Evolutionary conservation across 2,113 vertebrate genomes (phyloP).

Genomic region (Hystrix cristata): DNA sequence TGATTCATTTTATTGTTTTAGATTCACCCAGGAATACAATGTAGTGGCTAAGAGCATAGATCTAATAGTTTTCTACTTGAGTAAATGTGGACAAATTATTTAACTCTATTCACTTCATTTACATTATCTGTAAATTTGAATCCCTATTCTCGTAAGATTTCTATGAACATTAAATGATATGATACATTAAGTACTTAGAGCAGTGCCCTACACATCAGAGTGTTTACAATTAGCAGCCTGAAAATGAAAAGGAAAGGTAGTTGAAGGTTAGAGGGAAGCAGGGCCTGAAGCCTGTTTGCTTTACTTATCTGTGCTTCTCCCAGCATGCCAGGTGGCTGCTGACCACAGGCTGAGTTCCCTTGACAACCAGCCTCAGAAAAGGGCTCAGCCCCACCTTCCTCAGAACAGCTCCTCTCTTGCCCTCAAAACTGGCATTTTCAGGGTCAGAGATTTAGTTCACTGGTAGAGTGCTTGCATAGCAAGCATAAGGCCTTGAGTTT

Average conservation of each 20-base stretch:
- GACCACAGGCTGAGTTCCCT: slow-evolving; percentile 69
- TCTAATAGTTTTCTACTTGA: slow-evolving; percentile 46
- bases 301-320: slow-evolving; percentile 58
- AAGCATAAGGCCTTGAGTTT: too few species aligned
- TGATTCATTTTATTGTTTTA: not conserved
- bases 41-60: not conserved
- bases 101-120: slow-evolving; percentile 50
- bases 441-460: too few species aligned
- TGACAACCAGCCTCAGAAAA: slow-evolving; percentile 70
- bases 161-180: slow-evolving; percentile 42
- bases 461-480: too few species aligned
- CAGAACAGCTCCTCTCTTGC: not conserved
- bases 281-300: slow-evolving; percentile 51
- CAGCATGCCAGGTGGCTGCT: slow-evolving; percentile 50
- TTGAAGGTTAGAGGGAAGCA: not conserved
- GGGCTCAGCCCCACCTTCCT: slow-evolving; percentile 56
- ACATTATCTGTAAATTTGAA: not conserved
- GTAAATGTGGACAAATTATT: slow-evolving; percentile 45
- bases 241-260: not conserved
- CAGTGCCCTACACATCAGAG: not conserved
- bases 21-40: not conserved
- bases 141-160: slow-evolving; percentile 24
- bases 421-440: slow-evolving; percentile 43
- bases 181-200: slow-evolving; percentile 63
- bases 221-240: slow-evolving; percentile 8